Base-by-base conservation (phyloP, 2,797 vertebrate genomes). In the Alfaro cultratus region DNA sequence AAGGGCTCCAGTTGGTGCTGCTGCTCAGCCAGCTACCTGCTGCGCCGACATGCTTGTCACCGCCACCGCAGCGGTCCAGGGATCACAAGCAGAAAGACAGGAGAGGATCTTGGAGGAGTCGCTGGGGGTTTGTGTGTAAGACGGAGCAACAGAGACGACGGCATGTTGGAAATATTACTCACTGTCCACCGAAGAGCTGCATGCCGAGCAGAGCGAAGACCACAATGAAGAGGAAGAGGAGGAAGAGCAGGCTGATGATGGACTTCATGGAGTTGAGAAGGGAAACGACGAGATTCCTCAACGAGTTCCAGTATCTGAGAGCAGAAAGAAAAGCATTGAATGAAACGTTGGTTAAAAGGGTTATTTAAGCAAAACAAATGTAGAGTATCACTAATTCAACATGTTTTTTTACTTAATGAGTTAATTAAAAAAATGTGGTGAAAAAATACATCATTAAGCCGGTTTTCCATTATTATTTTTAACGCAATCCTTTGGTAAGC, bases 121-220 rank as follows among this genome's bases (percentile, higher is more conserved):
- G 23, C 67, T 70, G 39, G 67, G 26, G 39, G 57, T 77, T 18
- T 39, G 36, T 78, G 45, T 62, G 26, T 81, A 55, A 43, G 43
- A 51, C 49, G 23, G 34, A 64, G 45, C 12, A 31, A 46, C 29
- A 39, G 47, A 29, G 68, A 41, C 45, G 10, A 73, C 21, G 49
- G n/a, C 3, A 46, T 47, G 60, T 46, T n/a, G 21, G 26, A 70
- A 21, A 75, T 46, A 60, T 49, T 67, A 97, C 97, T 98, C 89
- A 99, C 98, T 98, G 97, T 93, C 98, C 98, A 84, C 98, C 98
- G 0, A 99, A 99, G 83, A 99, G 97, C 95, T 99, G 98, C 98
- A 99, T 99, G 79, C 98, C 98, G 86, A 99, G 95, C 92, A 99
- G 91, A 23, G 99, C 98, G 9, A 99, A 99, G 80, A 99, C 98